Evolutionary conservation across 2,888 invertebrate species (phyloP).

Genomic region (Aphodius sticticus): DNA sequence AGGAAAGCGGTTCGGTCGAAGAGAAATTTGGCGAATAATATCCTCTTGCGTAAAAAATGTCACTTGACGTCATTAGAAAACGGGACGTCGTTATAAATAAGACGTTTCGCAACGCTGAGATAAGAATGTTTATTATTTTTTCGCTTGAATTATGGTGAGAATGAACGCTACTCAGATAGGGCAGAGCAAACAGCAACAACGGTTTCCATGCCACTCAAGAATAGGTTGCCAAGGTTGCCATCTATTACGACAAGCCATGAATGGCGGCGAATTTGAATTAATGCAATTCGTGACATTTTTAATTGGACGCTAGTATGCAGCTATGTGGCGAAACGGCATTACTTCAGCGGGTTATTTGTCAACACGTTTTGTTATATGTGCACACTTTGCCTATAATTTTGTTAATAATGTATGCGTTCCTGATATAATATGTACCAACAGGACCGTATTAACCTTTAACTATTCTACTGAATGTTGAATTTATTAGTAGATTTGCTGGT

Average conservation of each 20-base stretch:
- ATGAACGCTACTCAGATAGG: neutral
- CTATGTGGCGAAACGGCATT: neutral
- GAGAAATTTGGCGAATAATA: neutral
- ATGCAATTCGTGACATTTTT: no score
- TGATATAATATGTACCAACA: no score
- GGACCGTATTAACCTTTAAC: neutral
- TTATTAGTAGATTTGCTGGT: neutral
- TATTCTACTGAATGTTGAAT: neutral
- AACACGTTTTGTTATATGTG: neutral
- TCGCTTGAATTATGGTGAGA: neutral
- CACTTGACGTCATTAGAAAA: neutral
- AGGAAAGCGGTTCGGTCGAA: neutral
- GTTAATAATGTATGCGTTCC: neutral
- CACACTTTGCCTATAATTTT: neutral
- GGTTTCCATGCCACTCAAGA: neutral
- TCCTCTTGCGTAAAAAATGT: neutral
- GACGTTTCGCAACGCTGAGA: neutral
- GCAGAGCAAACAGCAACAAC: neutral
- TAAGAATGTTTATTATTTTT: conserved; percentile 4
- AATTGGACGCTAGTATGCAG: neutral
- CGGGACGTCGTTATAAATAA: conserved; percentile 4
- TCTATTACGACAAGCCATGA: neutral
- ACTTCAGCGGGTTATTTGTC: neutral
- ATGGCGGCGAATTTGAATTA: neutral
- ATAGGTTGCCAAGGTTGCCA: neutral